These are phyloP conservation scores for Stenurella melanura DNA, from an alignment of 2,888 invertebrate species.

Conservation along the genomic window DNA sequence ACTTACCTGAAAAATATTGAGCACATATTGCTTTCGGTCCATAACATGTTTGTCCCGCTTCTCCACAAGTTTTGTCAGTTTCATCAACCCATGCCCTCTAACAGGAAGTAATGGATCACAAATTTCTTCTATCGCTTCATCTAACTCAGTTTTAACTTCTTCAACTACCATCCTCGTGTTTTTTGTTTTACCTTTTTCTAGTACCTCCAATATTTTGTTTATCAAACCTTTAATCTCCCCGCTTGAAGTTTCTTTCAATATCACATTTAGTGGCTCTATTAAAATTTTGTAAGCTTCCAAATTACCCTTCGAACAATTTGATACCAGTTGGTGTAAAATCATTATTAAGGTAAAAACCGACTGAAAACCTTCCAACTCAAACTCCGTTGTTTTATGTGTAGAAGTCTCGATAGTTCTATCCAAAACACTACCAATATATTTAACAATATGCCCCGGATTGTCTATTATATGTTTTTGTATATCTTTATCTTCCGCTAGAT, in stretches of 20 bases:
- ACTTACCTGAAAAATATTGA: conserved; percentile 83
- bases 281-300: conserved; percentile 68
- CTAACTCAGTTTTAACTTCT: conserved; percentile 73
- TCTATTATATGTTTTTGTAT: conserved; percentile 72
- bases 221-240: conserved; percentile 63
- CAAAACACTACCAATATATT: conserved; percentile 75
- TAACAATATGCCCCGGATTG: conserved; percentile 73
- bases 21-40: conserved; percentile 79
- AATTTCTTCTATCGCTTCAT: conserved; percentile 80
- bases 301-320: conserved; percentile 59
- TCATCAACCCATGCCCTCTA: conserved; percentile 86
- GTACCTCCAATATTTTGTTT: conserved; percentile 57
- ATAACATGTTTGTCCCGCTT: conserved; percentile 79
- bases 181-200: conserved; percentile 42
- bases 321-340: conserved; percentile 70
- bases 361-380: conserved; percentile 65
- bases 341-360: conserved; percentile 65
- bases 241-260: conserved; percentile 61
- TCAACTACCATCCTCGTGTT: conserved; percentile 45
- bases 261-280: conserved; percentile 59
- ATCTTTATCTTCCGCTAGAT: conserved; percentile 74
- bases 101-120: conserved; percentile 85
- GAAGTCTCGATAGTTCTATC: conserved; percentile 56
- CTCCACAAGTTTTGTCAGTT: conserved; percentile 83
- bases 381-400: conserved; percentile 58